Evolutionary conservation across 2,888 invertebrate genomes (phyloP).

Genomic region (Cartodere bifasciata): DNA sequence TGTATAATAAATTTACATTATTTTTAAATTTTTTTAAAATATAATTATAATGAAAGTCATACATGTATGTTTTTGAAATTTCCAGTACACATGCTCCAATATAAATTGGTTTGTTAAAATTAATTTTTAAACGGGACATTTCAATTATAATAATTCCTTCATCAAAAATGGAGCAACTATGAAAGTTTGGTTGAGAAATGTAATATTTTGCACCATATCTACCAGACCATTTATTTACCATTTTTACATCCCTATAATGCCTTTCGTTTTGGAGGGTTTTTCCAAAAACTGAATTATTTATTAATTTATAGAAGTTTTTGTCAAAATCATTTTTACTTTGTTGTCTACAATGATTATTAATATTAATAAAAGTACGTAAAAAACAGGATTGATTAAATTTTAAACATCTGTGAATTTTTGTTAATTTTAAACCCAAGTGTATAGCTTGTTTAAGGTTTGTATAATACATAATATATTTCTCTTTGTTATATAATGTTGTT

Average conservation of each 20-base stretch:
- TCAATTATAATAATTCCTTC: slow-evolving; percentile 12
- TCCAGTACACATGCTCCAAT: slow-evolving; percentile 14
- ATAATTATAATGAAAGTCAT: slow-evolving; percentile 18
- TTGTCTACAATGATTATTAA: slow-evolving; percentile 24
- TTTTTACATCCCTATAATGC: slow-evolving; percentile 10
- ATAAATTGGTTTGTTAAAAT: slow-evolving; percentile 16
- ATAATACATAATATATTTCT: slow-evolving; percentile 19
- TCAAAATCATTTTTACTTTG: slow-evolving; percentile 6
- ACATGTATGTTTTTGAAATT: slow-evolving; percentile 16
- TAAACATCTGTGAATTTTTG: slow-evolving; percentile 20
- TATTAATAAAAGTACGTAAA: slow-evolving; percentile 25
- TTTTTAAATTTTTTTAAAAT: slow-evolving; percentile 12
- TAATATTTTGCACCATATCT: slow-evolving; percentile 12
- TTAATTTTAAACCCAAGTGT: slow-evolving; percentile 15
- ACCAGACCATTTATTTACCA: slow-evolving; percentile 10
- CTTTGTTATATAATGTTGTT: slow-evolving; percentile 15
- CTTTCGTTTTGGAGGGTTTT: slow-evolving; percentile 9
- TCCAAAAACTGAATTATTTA: slow-evolving; percentile 11
- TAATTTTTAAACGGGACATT: slow-evolving; percentile 11
- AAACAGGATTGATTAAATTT: slow-evolving; percentile 25
- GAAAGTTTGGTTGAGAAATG: slow-evolving; percentile 15
- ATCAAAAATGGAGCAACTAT: slow-evolving; percentile 14
- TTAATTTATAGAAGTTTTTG: slow-evolving; percentile 8
- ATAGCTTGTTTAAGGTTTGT: slow-evolving; percentile 17
- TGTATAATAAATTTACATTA: slow-evolving; percentile 12